Conservation (phyloP, 2,888 invertebrate species). For the Amphipyra tragopoginis region DNA sequence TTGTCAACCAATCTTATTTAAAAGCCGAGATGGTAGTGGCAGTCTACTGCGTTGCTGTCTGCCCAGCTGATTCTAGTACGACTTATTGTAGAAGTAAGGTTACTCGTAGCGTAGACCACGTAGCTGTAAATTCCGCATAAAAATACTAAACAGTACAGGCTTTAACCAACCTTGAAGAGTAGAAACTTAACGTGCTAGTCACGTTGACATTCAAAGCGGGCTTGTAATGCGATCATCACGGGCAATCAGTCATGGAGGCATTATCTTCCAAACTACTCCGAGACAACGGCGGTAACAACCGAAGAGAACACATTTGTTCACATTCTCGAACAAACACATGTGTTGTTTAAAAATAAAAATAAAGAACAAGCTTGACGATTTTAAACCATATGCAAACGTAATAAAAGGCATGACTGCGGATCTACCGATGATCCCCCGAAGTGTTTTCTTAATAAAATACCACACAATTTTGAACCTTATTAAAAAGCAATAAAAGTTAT, state of each 20-base stretch:
- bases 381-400: conserved; percentile 12
- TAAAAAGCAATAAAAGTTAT: conserved; percentile 1
- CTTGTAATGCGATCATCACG: conserved; percentile 48
- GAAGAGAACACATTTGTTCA: conserved; percentile 40
- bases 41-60: not conserved
- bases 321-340: conserved; percentile 25
- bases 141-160: conserved; percentile 19
- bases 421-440: not conserved
- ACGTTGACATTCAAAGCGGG: conserved; percentile 44
- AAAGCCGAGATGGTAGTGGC: too few species aligned
- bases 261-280: conserved; percentile 38
- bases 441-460: not conserved
- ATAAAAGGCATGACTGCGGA: not conserved
- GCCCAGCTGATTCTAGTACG: not conserved
- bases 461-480: conserved; percentile 29
- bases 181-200: conserved; percentile 46
- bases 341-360: conserved; percentile 13
- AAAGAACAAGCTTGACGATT: conserved; percentile 4
- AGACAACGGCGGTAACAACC: conserved; percentile 50
- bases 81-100: not conserved
- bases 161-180: conserved; percentile 50
- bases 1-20: too few species aligned
- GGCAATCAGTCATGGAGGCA: conserved; percentile 42
- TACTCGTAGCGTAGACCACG: conserved; percentile 8
- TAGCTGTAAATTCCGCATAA: conserved; percentile 30